Evolutionary conservation across 2,113 vertebrate species (phyloP).

Genomic region (Steatornis caripensis): DNA sequence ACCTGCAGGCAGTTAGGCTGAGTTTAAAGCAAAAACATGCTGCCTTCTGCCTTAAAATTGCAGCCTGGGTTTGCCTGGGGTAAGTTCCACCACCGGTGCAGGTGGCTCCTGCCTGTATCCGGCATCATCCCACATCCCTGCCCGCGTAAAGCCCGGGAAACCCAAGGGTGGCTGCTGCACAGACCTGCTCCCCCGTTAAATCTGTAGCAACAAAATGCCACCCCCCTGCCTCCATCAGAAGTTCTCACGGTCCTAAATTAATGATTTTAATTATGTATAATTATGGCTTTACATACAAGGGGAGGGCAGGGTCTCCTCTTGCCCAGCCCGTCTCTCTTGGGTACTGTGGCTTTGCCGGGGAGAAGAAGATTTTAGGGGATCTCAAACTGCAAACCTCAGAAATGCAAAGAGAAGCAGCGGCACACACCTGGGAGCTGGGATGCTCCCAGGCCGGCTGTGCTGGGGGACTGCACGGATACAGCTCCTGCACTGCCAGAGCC

Average conservation of each 20-base stretch:
- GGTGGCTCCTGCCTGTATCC: background rate
- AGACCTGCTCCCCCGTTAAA: background rate
- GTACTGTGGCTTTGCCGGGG: fast-evolving
- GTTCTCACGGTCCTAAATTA: background rate
- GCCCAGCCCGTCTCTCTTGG: background rate
- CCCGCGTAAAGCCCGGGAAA: background rate
- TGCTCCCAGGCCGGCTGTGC: background rate
- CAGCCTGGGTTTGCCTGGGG: background rate
- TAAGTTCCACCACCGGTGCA: background rate
- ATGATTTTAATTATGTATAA: background rate
- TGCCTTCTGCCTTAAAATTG: background rate
- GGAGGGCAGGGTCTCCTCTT: background rate
- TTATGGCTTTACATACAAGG: fast-evolving
- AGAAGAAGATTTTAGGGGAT: background rate
- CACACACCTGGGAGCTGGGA: background rate
- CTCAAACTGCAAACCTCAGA: background rate
- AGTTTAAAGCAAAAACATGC: background rate
- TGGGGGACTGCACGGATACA: fast-evolving
- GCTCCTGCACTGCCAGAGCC: fast-evolving
- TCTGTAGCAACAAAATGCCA: background rate
- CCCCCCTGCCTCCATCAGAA: background rate
- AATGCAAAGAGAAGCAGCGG: background rate
- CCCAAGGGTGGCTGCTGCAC: background rate
- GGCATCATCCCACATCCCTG: background rate
- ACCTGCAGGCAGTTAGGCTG: background rate